Conservation (phyloP, 2,113 vertebrate genomes). For the Bubalus kerabau region DNA sequence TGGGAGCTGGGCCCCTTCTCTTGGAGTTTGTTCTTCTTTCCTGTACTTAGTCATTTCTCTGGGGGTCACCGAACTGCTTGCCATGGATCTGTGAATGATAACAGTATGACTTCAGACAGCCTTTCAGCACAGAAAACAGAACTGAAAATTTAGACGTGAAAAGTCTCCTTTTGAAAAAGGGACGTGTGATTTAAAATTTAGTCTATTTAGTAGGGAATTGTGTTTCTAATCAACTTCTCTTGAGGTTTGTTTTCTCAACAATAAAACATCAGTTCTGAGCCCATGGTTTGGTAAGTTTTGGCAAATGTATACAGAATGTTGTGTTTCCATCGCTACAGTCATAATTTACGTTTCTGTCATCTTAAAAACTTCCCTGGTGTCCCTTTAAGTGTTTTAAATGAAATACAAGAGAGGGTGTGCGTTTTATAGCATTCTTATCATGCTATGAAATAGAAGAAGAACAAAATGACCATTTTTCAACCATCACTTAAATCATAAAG, state of each 20-base stretch:
- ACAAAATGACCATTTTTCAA: neutral
- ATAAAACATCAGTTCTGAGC: neutral
- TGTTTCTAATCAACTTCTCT: neutral
- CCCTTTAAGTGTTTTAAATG: neutral
- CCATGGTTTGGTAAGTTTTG: neutral
- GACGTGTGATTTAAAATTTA: neutral
- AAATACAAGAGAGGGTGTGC: neutral
- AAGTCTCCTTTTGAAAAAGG: neutral
- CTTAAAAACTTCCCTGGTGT: neutral
- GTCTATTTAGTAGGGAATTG: neutral
- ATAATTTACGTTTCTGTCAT: neutral
- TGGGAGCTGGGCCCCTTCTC: neutral
- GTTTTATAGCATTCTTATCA: neutral
- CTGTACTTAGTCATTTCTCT: neutral
- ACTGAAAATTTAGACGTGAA: neutral
- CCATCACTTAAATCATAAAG: neutral
- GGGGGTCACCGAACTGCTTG: neutral
- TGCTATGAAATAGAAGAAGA: neutral
- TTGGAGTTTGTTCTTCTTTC: neutral
- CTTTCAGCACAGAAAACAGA: neutral
- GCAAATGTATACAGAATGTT: neutral
- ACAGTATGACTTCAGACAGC: neutral
- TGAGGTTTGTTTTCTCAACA: neutral
- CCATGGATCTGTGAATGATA: neutral
- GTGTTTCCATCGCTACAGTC: accelerated